Base-by-base conservation (phyloP, 1,140 invertebrate species). In the Drosophila sechellia region DNA sequence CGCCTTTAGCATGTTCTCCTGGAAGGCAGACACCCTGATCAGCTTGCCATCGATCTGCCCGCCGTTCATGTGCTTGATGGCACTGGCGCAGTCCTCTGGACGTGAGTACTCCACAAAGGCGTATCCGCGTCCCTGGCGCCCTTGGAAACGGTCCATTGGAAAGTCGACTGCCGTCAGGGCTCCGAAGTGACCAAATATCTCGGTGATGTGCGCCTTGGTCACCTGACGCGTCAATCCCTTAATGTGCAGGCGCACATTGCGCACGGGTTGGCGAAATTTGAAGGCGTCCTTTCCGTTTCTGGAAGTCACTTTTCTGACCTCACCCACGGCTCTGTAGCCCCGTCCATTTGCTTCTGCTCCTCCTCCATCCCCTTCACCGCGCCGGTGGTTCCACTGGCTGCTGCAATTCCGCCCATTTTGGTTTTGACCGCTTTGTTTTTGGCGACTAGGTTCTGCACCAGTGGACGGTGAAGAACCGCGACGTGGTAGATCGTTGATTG, bases 131-230 rank as follows among this genome's bases (percentile, higher is more conserved):
- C 83, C 81, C 8, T 13, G 5, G 0, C 43, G 37, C 0, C 49
- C 46, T n/a, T 49, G 45, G 11, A 11, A 78, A 10, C 64, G 65
- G 4, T 81, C 65, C 5, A 49, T 54, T 4, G 81, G 81, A 4
- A 86, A 86, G 37, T 86, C 81, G 2, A 87, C 78, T 3, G 77
- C 80, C 3, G 55, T 68, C 1, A 86, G 55, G 0, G 46, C 42
- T 0, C 83, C 81, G 34, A 79, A 86, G 58, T 68, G 72, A 0
- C 78, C 54, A 0, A 86, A 86, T 2, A 86, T 87, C 25, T 86
- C 74, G 3, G 73, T 31, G n/a, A 86, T 45, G 34, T 86, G 64
- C 17, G 57, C 40, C 54, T 86, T 86, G 58, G 78, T 81, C 43
- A 86, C 83, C 39, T 60, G 69, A 0, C 54, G 78, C 0, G 61